phyloP scores from a whole-genome alignment of 2,888 invertebrate genomes.

The Strigamia transsilvanica region DNA sequence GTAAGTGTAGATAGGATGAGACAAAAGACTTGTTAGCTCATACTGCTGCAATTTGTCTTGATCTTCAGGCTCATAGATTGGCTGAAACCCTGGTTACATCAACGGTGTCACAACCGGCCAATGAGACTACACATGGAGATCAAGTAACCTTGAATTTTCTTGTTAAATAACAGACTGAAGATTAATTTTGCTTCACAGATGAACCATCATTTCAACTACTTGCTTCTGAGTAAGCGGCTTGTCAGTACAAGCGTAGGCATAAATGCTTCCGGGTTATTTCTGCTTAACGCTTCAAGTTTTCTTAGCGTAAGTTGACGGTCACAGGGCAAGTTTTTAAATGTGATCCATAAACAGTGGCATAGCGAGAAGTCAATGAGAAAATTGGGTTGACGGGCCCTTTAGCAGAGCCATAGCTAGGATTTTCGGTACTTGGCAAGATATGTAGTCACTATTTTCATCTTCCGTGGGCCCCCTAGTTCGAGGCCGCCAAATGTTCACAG shows the following conservation, averaged over 20 bases:
- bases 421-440: too few species aligned
- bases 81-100: neutral
- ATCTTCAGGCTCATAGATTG: conserved; percentile 6
- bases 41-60: neutral
- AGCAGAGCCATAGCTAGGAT: too few species aligned
- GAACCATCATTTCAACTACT: neutral
- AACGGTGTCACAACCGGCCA: neutral
- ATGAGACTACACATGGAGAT: neutral
- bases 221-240: neutral
- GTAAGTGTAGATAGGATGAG: neutral
- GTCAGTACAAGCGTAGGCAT: neutral
- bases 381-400: too few species aligned
- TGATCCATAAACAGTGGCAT: too few species aligned
- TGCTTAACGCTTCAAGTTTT: neutral
- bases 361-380: too few species aligned
- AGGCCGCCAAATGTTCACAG: too few species aligned
- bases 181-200: neutral
- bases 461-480: too few species aligned
- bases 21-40: neutral
- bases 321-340: too few species aligned
- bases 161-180: neutral
- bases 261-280: neutral
- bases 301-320: neutral
- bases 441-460: too few species aligned
- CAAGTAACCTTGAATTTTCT: neutral